A percentile compares a stretch with the other conserved stretches of the same genome.
Conservation (phyloP, 2,113 vertebrate species). For the Lamprotornis superbus region DNA sequence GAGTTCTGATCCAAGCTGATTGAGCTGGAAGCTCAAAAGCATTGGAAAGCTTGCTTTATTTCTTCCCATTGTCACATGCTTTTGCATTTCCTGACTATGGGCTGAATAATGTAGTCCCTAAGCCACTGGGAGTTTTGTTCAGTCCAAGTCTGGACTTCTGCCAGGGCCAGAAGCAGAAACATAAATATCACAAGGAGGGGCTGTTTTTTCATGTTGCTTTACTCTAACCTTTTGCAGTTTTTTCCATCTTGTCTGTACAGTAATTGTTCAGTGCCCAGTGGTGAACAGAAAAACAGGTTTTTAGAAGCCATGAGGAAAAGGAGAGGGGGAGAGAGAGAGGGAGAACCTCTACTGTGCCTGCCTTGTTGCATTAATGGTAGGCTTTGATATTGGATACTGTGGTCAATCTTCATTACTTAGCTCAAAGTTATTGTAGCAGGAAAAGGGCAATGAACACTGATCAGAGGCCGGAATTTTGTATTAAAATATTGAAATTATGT, state of each 20-base stretch:
- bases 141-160: slow-evolving; percentile 21
- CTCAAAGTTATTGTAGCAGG: background rate
- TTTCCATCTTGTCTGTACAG: slow-evolving; percentile 41
- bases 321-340: background rate
- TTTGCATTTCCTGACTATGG: slow-evolving; percentile 47
- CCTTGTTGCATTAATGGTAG: background rate
- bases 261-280: slow-evolving; percentile 4
- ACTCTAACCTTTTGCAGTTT: slow-evolving; percentile 45
- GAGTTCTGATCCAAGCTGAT: slow-evolving; percentile 31
- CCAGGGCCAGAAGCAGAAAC: slow-evolving; percentile 57
- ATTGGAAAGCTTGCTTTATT: slow-evolving; percentile 21
- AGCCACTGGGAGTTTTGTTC: slow-evolving; percentile 31
- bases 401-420: slow-evolving; percentile 8
- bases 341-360: background rate
- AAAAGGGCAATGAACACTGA: background rate
- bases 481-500: background rate
- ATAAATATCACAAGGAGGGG: slow-evolving; percentile 61
- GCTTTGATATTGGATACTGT: slow-evolving; percentile 30
- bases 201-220: slow-evolving; percentile 36
- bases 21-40: slow-evolving; percentile 25
- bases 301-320: background rate
- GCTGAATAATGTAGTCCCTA: slow-evolving; percentile 1
- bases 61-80: slow-evolving; percentile 58
- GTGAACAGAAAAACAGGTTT: background rate
- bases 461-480: background rate